A percentile compares a stretch with the other conserved stretches of the same genome.
Conservation (phyloP, 2,888 invertebrate species). For the Monoplex corrugatus region DNA sequence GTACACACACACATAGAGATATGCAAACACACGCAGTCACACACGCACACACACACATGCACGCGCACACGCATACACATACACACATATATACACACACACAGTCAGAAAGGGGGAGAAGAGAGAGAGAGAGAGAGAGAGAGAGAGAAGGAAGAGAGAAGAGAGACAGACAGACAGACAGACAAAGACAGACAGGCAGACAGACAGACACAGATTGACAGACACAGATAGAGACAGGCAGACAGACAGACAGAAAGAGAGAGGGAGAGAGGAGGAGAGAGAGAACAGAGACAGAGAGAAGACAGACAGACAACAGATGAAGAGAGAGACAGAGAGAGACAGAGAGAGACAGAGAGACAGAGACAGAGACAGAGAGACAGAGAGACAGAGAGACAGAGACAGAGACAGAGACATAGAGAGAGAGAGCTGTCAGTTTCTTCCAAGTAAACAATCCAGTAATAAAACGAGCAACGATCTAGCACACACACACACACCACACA, state of each 20-base stretch:
- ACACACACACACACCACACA: too few species aligned
- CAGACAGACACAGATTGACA: neutral
- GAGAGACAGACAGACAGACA: too few species aligned
- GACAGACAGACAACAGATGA: neutral
- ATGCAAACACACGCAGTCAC: neutral
- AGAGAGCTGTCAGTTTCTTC: too few species aligned
- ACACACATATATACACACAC: neutral
- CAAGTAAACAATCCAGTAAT: too few species aligned
- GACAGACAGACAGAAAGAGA: neutral
- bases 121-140: too few species aligned
- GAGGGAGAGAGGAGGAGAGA: neutral
- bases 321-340: neutral
- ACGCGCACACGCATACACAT: neutral
- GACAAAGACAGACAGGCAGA: too few species aligned
- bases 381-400: neutral
- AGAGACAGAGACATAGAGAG: too few species aligned
- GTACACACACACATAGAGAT: neutral
- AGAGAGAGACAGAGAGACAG: conserved; percentile 21
- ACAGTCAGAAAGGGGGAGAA: neutral
- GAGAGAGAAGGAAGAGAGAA: too few species aligned
- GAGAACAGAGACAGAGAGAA: neutral
- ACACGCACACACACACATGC: neutral
- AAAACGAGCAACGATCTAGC: too few species aligned
- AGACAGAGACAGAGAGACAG: neutral
- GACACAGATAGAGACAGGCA: neutral